Base-by-base conservation (phyloP, 2,113 vertebrate species). In the Cairina moschata region DNA sequence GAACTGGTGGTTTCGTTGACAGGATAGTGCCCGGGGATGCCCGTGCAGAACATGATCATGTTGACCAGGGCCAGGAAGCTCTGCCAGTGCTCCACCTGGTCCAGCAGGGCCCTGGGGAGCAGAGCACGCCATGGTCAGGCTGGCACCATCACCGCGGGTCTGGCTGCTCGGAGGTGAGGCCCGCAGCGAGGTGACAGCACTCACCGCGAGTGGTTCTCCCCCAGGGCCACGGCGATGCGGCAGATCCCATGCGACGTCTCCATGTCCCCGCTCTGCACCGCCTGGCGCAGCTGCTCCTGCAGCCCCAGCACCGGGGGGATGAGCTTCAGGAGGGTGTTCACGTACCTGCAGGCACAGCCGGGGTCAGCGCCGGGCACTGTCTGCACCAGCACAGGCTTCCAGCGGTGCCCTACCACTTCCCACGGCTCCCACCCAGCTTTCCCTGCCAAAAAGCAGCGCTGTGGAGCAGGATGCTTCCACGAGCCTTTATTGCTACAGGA, bases 11-110 rank as follows among this genome's bases (percentile, higher is more conserved):
- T 99, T 98, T 99, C 99, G 0, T 99, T 99, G 97, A 99, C 99
- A 0, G 99, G 99, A 89, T 99, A 99, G 96, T 99, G 99, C 74
- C 99, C 99, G 0, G 99, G 99, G 94, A 99, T 99, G 80, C 99
- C 99, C 0, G 99, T 99, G 97, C 99, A 99, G 98, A 99, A 99
- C 99, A 99, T 99, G 97, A 99, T 99, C 99, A 99, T 99, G 98
- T 99, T 99, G 96, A 99, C 99, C 79, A 99, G 98, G 18, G 99
- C 99, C 97, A 99, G 97, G 95, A 99, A 99, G 93, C 99, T 99
- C 98, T 99, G 99, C 99, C 99, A 99, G 97, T 99, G 99, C 87
- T 99, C 99, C 92, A 99, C 98, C 93, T 99, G 99, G 93, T 99
- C 99, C 97, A 99, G 95, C 78, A 99, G 98, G 52, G 99, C 98